Conservation (phyloP, 2,113 vertebrate species). For the Sapayoa aenigma region DNA sequence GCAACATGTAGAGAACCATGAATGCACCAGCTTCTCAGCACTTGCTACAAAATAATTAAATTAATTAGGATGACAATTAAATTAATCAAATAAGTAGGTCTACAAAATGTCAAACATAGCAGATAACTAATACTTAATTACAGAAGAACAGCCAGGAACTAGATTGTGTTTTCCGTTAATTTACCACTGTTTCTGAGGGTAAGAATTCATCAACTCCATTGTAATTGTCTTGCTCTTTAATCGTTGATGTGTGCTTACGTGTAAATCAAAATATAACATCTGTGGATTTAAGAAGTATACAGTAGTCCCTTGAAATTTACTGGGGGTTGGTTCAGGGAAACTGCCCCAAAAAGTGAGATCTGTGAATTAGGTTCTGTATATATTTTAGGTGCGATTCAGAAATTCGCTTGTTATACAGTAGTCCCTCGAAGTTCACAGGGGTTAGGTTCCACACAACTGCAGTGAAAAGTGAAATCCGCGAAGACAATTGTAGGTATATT, state of each 20-base stretch:
- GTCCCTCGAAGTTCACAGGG: too few relatives aligned
- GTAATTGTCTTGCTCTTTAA: constrained; percentile 34
- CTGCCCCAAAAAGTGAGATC: too few relatives aligned
- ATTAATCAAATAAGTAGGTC: constrained; percentile 62
- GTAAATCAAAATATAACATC: background rate
- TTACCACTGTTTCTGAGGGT: background rate
- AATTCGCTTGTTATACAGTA: too few relatives aligned
- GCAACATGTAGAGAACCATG: background rate
- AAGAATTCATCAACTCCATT: background rate
- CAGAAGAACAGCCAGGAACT: background rate
- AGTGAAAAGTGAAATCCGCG: too few relatives aligned
- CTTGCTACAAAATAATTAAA: constrained; percentile 48
- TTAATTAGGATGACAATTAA: constrained; percentile 53
- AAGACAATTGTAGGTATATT: too few relatives aligned
- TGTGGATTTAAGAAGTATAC: background rate
- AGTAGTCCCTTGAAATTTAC: too few relatives aligned
- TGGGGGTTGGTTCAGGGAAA: too few relatives aligned
- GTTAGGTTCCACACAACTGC: too few relatives aligned
- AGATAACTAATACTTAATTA: constrained; percentile 44
- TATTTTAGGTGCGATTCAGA: too few relatives aligned
- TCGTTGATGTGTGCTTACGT: background rate
- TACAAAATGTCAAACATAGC: background rate
- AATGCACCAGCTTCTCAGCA: background rate
- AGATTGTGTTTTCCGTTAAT: background rate
- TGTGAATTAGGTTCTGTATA: too few relatives aligned